phyloP scores from a whole-genome alignment of 2,797 vertebrate species.

The Poeciliopsis turneri region DNA sequence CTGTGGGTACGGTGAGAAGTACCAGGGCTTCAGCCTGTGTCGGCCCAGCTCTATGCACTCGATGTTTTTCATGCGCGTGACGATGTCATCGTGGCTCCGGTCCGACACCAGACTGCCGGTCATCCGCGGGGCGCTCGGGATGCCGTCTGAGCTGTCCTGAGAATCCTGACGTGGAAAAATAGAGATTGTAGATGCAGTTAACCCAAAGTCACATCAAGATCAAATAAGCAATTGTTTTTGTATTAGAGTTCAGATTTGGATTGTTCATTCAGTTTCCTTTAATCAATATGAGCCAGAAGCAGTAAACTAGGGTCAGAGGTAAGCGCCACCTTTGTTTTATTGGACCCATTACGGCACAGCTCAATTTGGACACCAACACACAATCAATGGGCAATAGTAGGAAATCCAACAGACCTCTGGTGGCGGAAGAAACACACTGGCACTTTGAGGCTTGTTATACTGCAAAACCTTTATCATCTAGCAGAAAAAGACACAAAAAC shows the following conservation, averaged over 20 bases:
- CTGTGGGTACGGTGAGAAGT: constrained; percentile 96
- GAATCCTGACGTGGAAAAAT: constrained; percentile 84
- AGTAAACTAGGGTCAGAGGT: constrained; percentile 38
- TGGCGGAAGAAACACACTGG: constrained; percentile 83
- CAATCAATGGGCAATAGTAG: constrained; percentile 69
- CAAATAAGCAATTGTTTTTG: neutral
- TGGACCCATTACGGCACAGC: constrained; percentile 42
- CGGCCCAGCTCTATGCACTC: constrained; percentile 96
- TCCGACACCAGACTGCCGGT: constrained; percentile 95
- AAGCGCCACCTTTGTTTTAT: constrained; percentile 44
- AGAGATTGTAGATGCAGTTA: constrained; percentile 2
- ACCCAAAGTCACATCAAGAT: neutral
- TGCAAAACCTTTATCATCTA: constrained; percentile 88
- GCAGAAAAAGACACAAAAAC: constrained; percentile 75
- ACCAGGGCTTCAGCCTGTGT: constrained; percentile 96
- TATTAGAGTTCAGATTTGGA: neutral
- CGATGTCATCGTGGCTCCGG: constrained; percentile 95
- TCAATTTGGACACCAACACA: constrained; percentile 60
- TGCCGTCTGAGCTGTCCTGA: constrained; percentile 95
- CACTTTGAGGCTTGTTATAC: constrained; percentile 83
- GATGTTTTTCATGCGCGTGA: constrained; percentile 98
- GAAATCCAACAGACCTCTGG: constrained; percentile 84
- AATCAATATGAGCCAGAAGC: constrained; percentile 1
- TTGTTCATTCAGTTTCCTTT: constrained; percentile 3
- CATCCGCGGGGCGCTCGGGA: constrained; percentile 92